A percentile compares a stretch with the other conserved stretches of the same genome.
phyloP scores from a whole-genome alignment of 2,113 vertebrate species.

The Cavia aperea region DNA sequence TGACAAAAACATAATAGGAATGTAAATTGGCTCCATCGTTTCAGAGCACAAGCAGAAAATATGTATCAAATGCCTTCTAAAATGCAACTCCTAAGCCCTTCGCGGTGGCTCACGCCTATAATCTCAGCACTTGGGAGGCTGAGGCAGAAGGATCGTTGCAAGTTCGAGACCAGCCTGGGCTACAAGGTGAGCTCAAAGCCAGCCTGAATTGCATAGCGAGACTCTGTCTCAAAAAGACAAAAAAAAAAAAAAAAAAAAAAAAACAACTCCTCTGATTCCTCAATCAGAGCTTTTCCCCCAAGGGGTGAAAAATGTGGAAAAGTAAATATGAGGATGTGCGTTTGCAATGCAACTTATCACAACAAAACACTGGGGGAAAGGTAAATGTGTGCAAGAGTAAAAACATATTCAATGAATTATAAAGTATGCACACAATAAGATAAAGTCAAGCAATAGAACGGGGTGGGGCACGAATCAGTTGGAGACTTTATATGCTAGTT shows the following conservation, averaged over 20 bases:
- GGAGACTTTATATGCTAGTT: not conserved
- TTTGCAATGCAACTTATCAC: not conserved
- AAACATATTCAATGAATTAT: not conserved
- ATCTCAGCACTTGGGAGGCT: too few relatives aligned
- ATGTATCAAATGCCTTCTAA: not conserved
- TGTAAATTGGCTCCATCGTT: not conserved
- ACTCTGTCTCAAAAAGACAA: too few relatives aligned
- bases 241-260: not conserved
- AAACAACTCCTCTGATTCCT: not conserved
- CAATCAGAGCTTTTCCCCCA: not conserved
- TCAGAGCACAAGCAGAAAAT: not conserved
- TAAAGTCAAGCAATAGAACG: not conserved
- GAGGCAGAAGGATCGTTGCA: too few relatives aligned
- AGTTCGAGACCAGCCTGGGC: too few relatives aligned
- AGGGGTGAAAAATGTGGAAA: not conserved
- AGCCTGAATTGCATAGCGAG: too few relatives aligned
- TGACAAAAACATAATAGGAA: not conserved
- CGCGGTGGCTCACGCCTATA: too few relatives aligned
- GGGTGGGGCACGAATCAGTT: not conserved
- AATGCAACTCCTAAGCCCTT: not conserved
- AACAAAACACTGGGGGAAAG: not conserved
- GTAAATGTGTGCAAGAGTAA: conserved; percentile 19
- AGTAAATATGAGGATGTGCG: not conserved
- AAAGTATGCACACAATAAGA: not conserved
- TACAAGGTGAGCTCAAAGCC: too few relatives aligned